Evolutionary conservation across 2,888 invertebrate species (phyloP), one percentile per base, ranked within the genome.

Genomic region (Pantelozetes paolii): DNA sequence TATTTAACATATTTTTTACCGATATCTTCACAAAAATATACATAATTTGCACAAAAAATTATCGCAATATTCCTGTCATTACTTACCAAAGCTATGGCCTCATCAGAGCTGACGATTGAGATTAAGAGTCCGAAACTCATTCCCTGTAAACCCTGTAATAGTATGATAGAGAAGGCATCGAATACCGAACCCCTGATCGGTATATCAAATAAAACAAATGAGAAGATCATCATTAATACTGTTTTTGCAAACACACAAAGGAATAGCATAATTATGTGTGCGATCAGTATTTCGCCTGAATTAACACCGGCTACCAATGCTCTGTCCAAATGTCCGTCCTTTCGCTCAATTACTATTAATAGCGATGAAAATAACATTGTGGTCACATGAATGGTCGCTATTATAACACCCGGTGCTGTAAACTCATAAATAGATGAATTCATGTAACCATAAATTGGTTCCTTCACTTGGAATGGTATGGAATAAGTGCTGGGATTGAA

Each of bases 41-140:
- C 2, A 45, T 11, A 18, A 45, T 45, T 45, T 18, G n/a, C 5
- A 18, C 2, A n/a, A 40, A 40, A 40, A 40, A 40, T 40, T 40
- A 6, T 9, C 6, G 40, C 40, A 40, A 9, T 40, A n/a, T n/a
- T n/a, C n/a, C n/a, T 40, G 40, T 50, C 18, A n/a, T 28, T n/a
- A 42, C 67, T 40, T 18, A 95, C 94, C 81, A 95, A 94, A 57
- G 95, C 95, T 84, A 94, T 93, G 70, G 92, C 86, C 82, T 95
- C 94, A 77, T 94, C 85, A 81, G 92, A 92, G 84, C 94, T 94
- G 50, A 94, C 88, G 0, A 94, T 91, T 0, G 94, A 94, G 79
- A 94, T 94, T 69, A 95, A 90, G 83, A 95, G 92, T 74, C 95
- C 95, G 84, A 94, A 93, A 81, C 94, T 92, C 95, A 96, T 96